A percentile compares a stretch with the other conserved stretches of the same genome.
phyloP scores from a whole-genome alignment of 2,888 invertebrate species.

The Sinodicranocentrus sp. region DNA sequence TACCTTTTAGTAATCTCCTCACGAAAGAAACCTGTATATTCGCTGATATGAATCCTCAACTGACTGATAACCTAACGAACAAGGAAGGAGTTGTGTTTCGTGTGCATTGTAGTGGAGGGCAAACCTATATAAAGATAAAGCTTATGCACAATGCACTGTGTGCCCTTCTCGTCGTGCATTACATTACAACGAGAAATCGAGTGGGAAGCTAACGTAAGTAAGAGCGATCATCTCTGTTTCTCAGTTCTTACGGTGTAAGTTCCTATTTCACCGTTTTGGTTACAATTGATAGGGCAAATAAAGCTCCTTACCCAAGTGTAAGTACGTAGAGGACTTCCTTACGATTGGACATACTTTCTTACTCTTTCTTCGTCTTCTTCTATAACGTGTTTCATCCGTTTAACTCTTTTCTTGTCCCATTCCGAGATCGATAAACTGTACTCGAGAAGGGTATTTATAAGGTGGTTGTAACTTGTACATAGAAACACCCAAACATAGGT shows the following conservation, averaged over 20 bases:
- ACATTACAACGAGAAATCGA: background rate
- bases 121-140: background rate
- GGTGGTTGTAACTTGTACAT: background rate
- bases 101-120: background rate
- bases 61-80: background rate
- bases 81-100: background rate
- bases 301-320: too few species aligned
- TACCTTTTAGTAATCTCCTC: background rate
- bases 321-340: too few species aligned
- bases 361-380: background rate
- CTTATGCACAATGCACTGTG: background rate
- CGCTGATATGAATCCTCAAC: background rate
- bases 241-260: background rate
- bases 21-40: background rate
- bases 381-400: background rate
- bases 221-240: conserved; percentile 5
- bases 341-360: background rate
- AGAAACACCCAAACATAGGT: too few species aligned
- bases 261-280: background rate
- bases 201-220: too few species aligned
- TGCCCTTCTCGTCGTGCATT: background rate
- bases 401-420: conserved; percentile 25
- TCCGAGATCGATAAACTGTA: conserved; percentile 36
- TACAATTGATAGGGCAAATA: background rate
- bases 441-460: background rate